phyloP scores from a whole-genome alignment of 2,113 vertebrate species.

The Istiophorus platypterus region DNA sequence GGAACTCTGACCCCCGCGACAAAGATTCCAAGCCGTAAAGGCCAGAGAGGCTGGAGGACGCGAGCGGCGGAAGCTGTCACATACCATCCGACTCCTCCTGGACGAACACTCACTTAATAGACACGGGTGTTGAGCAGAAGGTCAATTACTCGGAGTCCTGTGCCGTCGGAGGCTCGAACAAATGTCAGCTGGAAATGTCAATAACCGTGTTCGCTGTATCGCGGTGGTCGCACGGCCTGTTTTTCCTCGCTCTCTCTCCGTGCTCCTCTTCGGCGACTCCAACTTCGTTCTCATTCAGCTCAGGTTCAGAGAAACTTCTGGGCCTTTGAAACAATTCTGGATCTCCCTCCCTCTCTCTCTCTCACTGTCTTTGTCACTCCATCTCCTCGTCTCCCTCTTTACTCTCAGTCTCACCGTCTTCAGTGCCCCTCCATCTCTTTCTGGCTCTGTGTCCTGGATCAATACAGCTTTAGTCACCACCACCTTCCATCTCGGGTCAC shows the following conservation, averaged over 20 bases:
- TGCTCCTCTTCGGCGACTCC: constrained; percentile 9
- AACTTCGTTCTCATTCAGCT: constrained; percentile 1
- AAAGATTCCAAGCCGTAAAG: too few species aligned
- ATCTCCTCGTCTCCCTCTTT: neutral
- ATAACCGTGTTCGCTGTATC: neutral
- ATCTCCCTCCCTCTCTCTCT: constrained; percentile 17
- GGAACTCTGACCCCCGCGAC: neutral
- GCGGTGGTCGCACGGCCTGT: neutral
- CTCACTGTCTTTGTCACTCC: neutral
- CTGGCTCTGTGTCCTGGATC: constrained; percentile 8
- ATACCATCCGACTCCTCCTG: neutral
- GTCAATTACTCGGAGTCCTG: constrained; percentile 44
- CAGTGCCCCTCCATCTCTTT: neutral
- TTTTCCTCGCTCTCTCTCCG: neutral
- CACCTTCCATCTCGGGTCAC: constrained; percentile 34
- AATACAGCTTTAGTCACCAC: neutral
- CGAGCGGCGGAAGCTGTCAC: neutral
- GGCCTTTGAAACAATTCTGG: constrained; percentile 12
- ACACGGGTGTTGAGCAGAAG: constrained; percentile 34
- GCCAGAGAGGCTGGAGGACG: neutral
- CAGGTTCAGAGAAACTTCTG: constrained; percentile 20
- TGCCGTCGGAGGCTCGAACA: neutral
- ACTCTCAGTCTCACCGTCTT: neutral
- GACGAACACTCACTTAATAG: constrained; percentile 45
- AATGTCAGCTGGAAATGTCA: constrained; percentile 59